Percentiles rank a stretch among this genome's conserved stretches.
These are phyloP conservation scores for Motacilla tschutschensis DNA, from an alignment of 2,113 vertebrate genomes.

Conservation along the genomic window DNA sequence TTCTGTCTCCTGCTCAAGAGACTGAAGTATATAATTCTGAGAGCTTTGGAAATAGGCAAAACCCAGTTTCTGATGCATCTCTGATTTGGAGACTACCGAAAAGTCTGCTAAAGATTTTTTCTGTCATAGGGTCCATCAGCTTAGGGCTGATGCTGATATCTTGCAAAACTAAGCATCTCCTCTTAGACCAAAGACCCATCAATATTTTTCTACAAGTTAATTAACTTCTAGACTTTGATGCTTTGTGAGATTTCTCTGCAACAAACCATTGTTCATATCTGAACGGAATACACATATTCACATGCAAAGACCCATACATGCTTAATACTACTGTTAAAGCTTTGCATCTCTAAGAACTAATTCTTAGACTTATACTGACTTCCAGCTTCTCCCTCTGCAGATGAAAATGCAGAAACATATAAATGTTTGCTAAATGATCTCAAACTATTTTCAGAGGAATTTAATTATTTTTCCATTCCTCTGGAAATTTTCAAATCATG, in stretches of 20 bases:
- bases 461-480: background rate
- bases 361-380: background rate
- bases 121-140: background rate
- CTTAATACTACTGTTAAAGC: background rate
- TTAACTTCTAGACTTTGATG: background rate
- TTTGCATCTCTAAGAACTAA: background rate
- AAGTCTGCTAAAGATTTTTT: background rate
- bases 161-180: background rate
- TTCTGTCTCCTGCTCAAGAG: background rate
- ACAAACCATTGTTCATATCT: background rate
- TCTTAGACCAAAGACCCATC: background rate
- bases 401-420: background rate
- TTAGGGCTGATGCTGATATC: background rate
- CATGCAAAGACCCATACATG: rapidly evolving
- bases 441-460: background rate
- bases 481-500: background rate
- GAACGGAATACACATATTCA: background rate
- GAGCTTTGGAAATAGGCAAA: background rate
- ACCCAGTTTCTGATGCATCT: background rate
- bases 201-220: background rate
- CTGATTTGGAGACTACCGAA: background rate
- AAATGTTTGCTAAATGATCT: background rate
- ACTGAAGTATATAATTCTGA: background rate
- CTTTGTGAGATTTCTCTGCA: background rate
- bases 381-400: background rate